Evolutionary conservation across 2,113 vertebrate species (phyloP), one percentile per base, ranked within the genome.

Genomic region (Tragelaphus imberbis): DNA sequence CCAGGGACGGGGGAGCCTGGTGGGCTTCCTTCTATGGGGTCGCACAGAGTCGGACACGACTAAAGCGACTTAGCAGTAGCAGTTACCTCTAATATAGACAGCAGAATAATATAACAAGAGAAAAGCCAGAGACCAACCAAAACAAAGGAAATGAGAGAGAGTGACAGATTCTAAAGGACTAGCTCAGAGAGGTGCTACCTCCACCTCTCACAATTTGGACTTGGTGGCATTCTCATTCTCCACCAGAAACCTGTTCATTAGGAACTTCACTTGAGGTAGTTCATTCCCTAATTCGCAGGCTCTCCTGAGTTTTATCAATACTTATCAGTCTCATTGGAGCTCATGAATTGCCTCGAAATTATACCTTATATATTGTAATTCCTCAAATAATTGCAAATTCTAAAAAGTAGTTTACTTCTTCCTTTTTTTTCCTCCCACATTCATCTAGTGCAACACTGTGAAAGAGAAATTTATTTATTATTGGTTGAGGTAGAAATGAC

Each of bases 401-500:
- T 17, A 58, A 14, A 80, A 93, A 49, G 6, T 12, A 44, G 28
- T 87, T 82, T 51, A n/a, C 51, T 71, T 81, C 40, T 93, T 59
- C 56, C 86, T 80, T 86, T 90, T 59, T 51, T 97, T 80, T 97
- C 84, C 75, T 77, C 27, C 80, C 21, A 9, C 58, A 4, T 16
- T 1, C 12, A 58, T n/a, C n/a, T 17, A 30, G 49, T 28, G 16
- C n/a, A 55, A 93, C 7, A 17, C 5, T 65, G 33, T 28, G 2
- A 96, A 95, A 88, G 9, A 91, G n/a, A 96, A 85, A 84, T 13
- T 53, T 92, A 36, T 40, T 44, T 51, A 61, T 27, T 51, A 58
- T 14, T 6, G 1, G 49, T 28, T 59, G 84, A 97, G n/a, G 79
- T 23, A 36, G 79, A 91, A 79, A 95, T 55, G 47, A 27, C 15